Percentiles rank a stretch among this genome's conserved stretches.
These are phyloP conservation scores for Myripristis jacobus DNA, from an alignment of 2,797 vertebrate genomes.

Conservation along the genomic window DNA sequence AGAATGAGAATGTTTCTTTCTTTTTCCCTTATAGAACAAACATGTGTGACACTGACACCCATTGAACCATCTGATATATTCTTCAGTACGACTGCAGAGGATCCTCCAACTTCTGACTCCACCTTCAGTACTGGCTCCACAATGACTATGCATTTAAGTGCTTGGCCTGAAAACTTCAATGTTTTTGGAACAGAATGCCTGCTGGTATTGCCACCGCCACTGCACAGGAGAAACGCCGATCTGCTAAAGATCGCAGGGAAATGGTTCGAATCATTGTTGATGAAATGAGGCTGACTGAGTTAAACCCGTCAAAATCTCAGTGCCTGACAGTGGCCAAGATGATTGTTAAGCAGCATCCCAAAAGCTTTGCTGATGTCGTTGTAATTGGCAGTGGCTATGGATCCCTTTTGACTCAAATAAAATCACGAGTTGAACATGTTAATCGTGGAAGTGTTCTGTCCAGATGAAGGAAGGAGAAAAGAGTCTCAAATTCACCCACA, in stretches of 20 bases:
- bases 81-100: neutral
- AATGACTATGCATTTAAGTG: constrained; percentile 23
- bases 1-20: no score
- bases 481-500: constrained; percentile 10
- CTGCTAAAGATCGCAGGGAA: constrained; percentile 35
- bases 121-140: neutral
- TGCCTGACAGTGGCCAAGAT: constrained; percentile 31
- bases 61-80: neutral
- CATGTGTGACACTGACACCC: constrained; percentile 1
- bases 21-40: neutral
- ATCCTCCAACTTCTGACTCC: neutral
- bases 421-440: constrained; percentile 32
- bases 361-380: constrained; percentile 40
- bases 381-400: constrained; percentile 27
- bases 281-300: constrained; percentile 35
- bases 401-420: constrained; percentile 28
- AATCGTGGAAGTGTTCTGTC: constrained; percentile 23
- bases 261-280: constrained; percentile 35
- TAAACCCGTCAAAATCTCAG: constrained; percentile 44
- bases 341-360: constrained; percentile 30
- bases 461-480: constrained; percentile 15
- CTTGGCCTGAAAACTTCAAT: constrained; percentile 39
- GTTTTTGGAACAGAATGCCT: no score
- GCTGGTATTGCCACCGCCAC: constrained; percentile 18
- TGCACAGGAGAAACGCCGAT: constrained; percentile 13